Percentiles rank a stretch among this genome's conserved stretches.
These are phyloP conservation scores for Trichechus manatus DNA, from an alignment of 2,113 vertebrate genomes.

Conservation along the genomic window DNA sequence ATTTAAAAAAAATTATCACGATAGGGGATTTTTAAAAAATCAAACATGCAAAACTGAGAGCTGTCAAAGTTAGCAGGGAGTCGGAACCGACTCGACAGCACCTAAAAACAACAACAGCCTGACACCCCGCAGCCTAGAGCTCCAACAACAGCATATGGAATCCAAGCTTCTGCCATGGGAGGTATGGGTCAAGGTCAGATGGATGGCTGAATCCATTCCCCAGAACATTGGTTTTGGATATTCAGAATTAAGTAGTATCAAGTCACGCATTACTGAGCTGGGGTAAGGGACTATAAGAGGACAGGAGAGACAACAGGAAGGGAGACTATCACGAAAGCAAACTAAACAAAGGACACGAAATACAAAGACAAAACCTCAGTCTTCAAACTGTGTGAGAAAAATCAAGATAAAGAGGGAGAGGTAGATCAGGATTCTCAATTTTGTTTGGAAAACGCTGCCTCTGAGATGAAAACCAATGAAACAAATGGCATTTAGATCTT, in stretches of 20 bases:
- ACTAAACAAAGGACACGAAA: neutral
- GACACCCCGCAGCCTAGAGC: neutral
- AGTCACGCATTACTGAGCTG: neutral
- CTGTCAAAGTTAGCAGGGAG: neutral
- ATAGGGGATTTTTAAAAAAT: neutral
- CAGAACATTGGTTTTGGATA: neutral
- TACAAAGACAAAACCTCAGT: neutral
- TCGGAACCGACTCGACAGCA: too few species aligned
- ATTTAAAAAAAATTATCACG: neutral
- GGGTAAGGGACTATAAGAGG: neutral
- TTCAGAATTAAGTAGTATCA: slow-evolving; percentile 9
- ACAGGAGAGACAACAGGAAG: neutral
- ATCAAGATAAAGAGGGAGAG: neutral
- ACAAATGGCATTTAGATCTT: neutral
- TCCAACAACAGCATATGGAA: neutral
- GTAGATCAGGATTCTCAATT: neutral
- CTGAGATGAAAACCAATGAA: slow-evolving; percentile 23
- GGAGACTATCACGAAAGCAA: neutral
- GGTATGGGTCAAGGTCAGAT: neutral
- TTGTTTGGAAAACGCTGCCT: neutral
- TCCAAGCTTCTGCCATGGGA: neutral
- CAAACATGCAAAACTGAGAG: neutral
- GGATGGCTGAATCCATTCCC: neutral
- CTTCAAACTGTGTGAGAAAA: neutral
- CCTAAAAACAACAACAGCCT: too few species aligned